Evolutionary conservation across 1,140 invertebrate genomes (phyloP).

Genomic region (Megathymus violae): DNA sequence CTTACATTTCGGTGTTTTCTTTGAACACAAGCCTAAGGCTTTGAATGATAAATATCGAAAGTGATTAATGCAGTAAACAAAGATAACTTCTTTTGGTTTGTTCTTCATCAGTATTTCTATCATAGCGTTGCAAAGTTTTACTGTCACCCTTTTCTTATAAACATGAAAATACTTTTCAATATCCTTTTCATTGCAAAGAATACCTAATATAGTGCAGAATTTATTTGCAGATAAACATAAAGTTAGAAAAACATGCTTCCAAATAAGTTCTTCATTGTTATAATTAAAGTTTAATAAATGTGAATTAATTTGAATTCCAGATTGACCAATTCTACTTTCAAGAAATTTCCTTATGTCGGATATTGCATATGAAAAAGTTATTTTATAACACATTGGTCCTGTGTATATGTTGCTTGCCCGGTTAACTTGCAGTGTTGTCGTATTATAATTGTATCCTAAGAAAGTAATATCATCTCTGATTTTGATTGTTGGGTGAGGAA

Average conservation of each 20-base stretch:
- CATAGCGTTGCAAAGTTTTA: slow-evolving; percentile 73
- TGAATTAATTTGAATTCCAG: slow-evolving; percentile 68
- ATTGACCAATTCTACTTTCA: slow-evolving; percentile 73
- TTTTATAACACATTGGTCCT: slow-evolving; percentile 80
- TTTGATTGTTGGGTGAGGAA: slow-evolving; percentile 58
- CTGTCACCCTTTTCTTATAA: slow-evolving; percentile 74
- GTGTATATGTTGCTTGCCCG: slow-evolving; percentile 65
- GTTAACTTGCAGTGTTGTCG: slow-evolving; percentile 64
- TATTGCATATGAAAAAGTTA: slow-evolving; percentile 65
- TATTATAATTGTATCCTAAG: slow-evolving; percentile 74
- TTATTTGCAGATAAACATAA: slow-evolving; percentile 80
- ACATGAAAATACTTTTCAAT: slow-evolving; percentile 63
- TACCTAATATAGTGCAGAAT: slow-evolving; percentile 77
- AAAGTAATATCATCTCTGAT: slow-evolving; percentile 64
- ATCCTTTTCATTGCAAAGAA: slow-evolving; percentile 59
- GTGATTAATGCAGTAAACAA: slow-evolving; percentile 81
- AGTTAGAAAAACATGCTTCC: slow-evolving; percentile 74
- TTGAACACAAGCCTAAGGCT: slow-evolving; percentile 71
- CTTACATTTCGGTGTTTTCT: slow-evolving; percentile 69
- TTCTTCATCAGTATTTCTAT: slow-evolving; percentile 60
- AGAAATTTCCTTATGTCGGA: slow-evolving; percentile 66
- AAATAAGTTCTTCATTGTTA: slow-evolving; percentile 69
- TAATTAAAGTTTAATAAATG: slow-evolving; percentile 74
- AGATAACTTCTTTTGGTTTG: slow-evolving; percentile 55
- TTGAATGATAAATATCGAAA: slow-evolving; percentile 76